A percentile compares a stretch with the other conserved stretches of the same genome.
Evolutionary conservation across 2,797 vertebrate genomes (phyloP).

Genomic region (Pygocentrus nattereri): DNA sequence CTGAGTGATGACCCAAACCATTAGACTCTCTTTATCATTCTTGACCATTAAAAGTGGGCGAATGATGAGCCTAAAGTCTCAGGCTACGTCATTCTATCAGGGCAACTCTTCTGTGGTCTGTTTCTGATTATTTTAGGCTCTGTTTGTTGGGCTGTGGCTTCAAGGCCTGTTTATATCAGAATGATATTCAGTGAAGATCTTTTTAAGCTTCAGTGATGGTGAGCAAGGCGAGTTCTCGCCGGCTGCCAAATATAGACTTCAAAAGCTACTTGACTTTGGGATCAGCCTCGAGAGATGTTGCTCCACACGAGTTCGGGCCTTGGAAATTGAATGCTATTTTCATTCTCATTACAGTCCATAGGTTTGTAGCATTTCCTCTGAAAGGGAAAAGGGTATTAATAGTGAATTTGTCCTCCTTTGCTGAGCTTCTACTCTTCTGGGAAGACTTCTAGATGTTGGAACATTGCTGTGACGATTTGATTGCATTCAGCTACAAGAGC

Average conservation of each 20-base stretch:
- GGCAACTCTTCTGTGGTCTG: too few relatives aligned
- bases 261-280: constrained; percentile 19
- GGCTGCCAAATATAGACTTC: constrained; percentile 7
- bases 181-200: neutral
- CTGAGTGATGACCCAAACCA: too few relatives aligned
- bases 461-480: neutral
- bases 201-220: neutral
- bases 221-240: neutral
- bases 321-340: neutral
- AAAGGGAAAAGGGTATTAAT: too few relatives aligned
- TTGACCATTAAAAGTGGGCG: too few relatives aligned
- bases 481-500: too few relatives aligned
- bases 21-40: too few relatives aligned
- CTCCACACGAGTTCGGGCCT: neutral
- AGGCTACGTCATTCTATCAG: too few relatives aligned
- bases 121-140: too few relatives aligned
- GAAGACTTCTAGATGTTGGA: neutral
- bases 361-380: neutral
- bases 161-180: neutral
- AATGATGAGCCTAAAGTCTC: too few relatives aligned
- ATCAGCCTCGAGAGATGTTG: constrained; percentile 2
- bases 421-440: neutral
- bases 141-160: too few relatives aligned
- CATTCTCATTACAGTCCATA: neutral
- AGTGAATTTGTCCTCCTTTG: neutral